Conservation (phyloP, 2,888 invertebrate genomes). For the Plebejus anna region DNA sequence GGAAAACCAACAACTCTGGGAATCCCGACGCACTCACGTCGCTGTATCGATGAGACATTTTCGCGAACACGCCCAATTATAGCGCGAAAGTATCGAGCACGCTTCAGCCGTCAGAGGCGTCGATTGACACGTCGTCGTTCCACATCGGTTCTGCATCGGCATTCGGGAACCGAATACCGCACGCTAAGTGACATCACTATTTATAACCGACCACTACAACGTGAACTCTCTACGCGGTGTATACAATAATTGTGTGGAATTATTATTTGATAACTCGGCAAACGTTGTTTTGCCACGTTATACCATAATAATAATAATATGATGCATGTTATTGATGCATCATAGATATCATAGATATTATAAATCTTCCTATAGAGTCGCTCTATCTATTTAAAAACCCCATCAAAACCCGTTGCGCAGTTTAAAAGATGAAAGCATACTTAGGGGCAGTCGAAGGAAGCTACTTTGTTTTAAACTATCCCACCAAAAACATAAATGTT, state of each 20-base stretch:
- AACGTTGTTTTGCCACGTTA: too few species aligned
- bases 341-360: too few species aligned
- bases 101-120: slow-evolving; percentile 43
- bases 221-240: slow-evolving; percentile 43
- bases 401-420: too few species aligned
- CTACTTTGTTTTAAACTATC: too few species aligned
- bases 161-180: slow-evolving; percentile 65
- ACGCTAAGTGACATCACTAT: slow-evolving; percentile 71
- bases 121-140: slow-evolving; percentile 64
- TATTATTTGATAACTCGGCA: too few species aligned
- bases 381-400: too few species aligned
- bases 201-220: slow-evolving; percentile 55
- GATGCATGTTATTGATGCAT: too few species aligned
- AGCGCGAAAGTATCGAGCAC: slow-evolving; percentile 33
- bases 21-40: not conserved
- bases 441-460: too few species aligned
- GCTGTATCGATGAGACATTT: slow-evolving; percentile 5
- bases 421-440: too few species aligned
- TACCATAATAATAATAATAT: too few species aligned
- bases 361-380: too few species aligned
- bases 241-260: not conserved
- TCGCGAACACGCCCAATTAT: slow-evolving; percentile 34
- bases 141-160: slow-evolving; percentile 64
- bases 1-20: not conserved
- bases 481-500: too few species aligned